Evolutionary conservation across 2,113 vertebrate genomes (phyloP).

Genomic region (Bettongia penicillata): DNA sequence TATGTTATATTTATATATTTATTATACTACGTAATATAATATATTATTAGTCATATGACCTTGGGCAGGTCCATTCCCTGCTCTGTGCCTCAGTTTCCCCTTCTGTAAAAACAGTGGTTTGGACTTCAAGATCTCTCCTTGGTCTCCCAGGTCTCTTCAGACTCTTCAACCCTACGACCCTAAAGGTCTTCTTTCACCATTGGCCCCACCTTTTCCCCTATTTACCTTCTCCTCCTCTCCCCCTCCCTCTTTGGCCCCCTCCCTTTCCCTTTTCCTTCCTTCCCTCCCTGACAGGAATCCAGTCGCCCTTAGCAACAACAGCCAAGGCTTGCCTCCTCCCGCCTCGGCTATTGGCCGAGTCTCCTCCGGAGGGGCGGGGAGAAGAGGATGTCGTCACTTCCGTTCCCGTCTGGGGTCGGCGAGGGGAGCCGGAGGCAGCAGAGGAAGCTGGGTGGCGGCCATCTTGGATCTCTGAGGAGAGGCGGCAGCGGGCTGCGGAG

Average conservation of each 20-base stretch:
- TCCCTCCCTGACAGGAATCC: neutral
- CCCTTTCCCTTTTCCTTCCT: neutral
- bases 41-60: neutral
- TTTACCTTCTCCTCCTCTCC: neutral
- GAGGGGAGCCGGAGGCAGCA: slow-evolving; percentile 78
- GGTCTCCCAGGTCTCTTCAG: neutral
- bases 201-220: too few relatives aligned
- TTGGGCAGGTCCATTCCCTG: neutral
- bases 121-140: neutral
- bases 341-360: slow-evolving; percentile 64
- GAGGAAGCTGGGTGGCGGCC: slow-evolving; percentile 88
- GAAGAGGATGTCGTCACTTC: slow-evolving; percentile 81
- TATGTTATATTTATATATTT: too few relatives aligned
- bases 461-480: slow-evolving; percentile 90
- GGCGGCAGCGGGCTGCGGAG: slow-evolving; percentile 64
- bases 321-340: slow-evolving; percentile 51
- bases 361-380: slow-evolving; percentile 40
- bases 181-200: neutral
- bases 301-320: slow-evolving; percentile 88
- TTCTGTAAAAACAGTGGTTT: neutral
- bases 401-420: slow-evolving; percentile 82
- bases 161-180: neutral
- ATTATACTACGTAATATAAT: too few relatives aligned
- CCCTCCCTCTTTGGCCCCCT: neutral
- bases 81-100: neutral